A percentile compares a stretch with the other conserved stretches of the same genome.
These are phyloP conservation scores for Chloropsis cyanopogon DNA, from an alignment of 2,113 vertebrate genomes.

Conservation along the genomic window DNA sequence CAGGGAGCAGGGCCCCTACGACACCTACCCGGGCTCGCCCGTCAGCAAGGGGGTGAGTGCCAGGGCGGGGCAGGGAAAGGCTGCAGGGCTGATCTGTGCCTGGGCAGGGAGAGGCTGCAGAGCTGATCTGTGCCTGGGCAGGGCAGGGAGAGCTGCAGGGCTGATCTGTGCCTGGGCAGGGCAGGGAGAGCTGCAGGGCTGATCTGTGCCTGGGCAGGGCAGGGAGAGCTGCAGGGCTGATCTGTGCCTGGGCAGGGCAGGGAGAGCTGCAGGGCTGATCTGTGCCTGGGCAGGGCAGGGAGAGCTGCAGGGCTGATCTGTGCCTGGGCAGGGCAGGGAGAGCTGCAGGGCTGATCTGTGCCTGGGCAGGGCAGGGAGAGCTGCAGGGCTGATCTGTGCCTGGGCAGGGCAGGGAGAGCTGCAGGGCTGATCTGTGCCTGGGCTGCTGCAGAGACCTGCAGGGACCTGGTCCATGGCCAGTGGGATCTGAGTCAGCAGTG, in stretches of 20 bases:
- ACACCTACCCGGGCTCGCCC: slow-evolving; percentile 87
- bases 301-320: not conserved
- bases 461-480: fast-evolving
- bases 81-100: not conserved
- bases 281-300: not conserved
- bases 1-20: slow-evolving; percentile 78
- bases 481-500: not conserved
- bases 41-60: slow-evolving; percentile 92
- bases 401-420: not conserved
- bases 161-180: slow-evolving; percentile 8
- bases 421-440: not conserved
- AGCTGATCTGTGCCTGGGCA: not conserved
- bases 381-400: slow-evolving; percentile 21
- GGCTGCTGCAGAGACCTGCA: not conserved
- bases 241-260: not conserved
- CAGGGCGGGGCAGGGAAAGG: fast-evolving
- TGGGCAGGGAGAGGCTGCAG: not conserved
- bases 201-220: not conserved
- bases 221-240: fast-evolving
- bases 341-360: fast-evolving
- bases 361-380: not conserved
- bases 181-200: fast-evolving
- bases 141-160: not conserved
- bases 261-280: fast-evolving
- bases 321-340: not conserved